These are phyloP conservation scores for Arnoldichthys spilopterus DNA, from an alignment of 2,797 vertebrate species.

Conservation along the genomic window DNA sequence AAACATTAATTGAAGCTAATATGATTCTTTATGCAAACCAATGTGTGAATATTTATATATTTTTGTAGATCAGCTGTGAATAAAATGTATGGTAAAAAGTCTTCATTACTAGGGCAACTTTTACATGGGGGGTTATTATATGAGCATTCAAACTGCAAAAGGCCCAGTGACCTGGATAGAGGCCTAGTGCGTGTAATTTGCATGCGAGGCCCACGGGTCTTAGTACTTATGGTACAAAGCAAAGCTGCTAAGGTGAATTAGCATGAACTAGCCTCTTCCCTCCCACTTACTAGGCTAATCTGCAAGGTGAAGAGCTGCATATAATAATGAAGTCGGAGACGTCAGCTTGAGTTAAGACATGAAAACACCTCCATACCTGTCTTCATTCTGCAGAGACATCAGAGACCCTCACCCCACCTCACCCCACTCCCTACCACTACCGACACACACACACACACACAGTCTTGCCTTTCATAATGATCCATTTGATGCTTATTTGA, in stretches of 20 bases:
- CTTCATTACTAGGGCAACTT: background rate
- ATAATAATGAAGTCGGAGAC: background rate
- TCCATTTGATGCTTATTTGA: slow-evolving; percentile 41
- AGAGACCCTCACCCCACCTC: too few relatives aligned
- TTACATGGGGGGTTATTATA: background rate
- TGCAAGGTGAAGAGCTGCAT: background rate
- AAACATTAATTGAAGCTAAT: too few relatives aligned
- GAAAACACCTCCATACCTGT: slow-evolving; percentile 29
- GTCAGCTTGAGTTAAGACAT: slow-evolving; percentile 1
- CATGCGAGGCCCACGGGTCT: slow-evolving; percentile 4
- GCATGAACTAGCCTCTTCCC: background rate
- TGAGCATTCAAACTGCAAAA: background rate
- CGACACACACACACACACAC: too few relatives aligned
- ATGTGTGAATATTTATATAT: too few relatives aligned
- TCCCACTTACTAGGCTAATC: background rate
- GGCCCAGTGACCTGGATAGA: background rate
- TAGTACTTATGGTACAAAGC: slow-evolving; percentile 4
- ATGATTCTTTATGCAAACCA: too few relatives aligned
- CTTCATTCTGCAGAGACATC: slow-evolving; percentile 30
- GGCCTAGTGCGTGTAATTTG: background rate
- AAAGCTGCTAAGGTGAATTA: slow-evolving; percentile 26
- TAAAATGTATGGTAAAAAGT: background rate
- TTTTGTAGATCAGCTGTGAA: background rate
- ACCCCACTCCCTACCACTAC: too few relatives aligned
- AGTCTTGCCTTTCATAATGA: slow-evolving; percentile 13